Conservation (phyloP, 2,797 vertebrate genomes). For the Ataeniobius toweri region DNA sequence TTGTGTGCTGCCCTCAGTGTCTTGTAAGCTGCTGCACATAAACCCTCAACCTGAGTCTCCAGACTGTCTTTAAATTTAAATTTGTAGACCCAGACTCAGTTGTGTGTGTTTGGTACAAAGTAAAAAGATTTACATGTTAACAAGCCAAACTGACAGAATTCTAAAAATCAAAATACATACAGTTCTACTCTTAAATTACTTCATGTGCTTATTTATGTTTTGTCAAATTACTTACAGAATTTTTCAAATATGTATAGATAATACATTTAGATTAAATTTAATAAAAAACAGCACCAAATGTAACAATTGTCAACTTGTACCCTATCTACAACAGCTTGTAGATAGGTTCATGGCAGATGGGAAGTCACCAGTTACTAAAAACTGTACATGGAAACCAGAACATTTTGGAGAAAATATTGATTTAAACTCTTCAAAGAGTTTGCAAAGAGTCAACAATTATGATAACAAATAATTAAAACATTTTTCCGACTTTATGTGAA, state of each 20-base stretch:
- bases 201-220: background rate
- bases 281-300: background rate
- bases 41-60: background rate
- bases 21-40: background rate
- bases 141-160: background rate
- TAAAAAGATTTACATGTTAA: background rate
- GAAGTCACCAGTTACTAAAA: slow-evolving; percentile 3
- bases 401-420: background rate
- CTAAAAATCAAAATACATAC: background rate
- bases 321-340: background rate
- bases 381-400: background rate
- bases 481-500: background rate
- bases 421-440: background rate
- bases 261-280: background rate
- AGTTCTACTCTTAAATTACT: background rate
- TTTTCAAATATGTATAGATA: background rate
- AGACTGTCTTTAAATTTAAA: background rate
- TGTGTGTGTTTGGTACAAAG: background rate
- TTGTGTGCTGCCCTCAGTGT: background rate
- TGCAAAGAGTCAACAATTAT: background rate
- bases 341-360: background rate
- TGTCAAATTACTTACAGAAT: background rate
- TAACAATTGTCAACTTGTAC: background rate
- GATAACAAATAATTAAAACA: background rate
- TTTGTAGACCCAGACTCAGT: background rate